Evolutionary conservation across 2,113 vertebrate genomes (phyloP), one percentile per base, ranked within the genome.

Genomic region (Alethe castanea): DNA sequence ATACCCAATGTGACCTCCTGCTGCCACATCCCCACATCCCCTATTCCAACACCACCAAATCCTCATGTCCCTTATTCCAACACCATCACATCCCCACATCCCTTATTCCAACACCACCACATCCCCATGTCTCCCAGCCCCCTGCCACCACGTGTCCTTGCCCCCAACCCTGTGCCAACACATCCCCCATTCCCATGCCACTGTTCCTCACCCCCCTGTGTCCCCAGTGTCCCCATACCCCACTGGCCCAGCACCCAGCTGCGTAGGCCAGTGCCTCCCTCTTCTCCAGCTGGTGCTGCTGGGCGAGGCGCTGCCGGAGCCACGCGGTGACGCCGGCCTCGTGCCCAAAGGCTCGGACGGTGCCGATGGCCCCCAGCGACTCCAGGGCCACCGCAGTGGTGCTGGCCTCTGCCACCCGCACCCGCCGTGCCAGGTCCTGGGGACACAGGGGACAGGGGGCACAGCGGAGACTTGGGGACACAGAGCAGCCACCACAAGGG

Each of bases 391-490:
- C 33, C 0, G 77, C 44, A 0, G 59, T 52, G 44, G 33, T 64
- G 33, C 33, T 14, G 11, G 86, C 76, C 22, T 24, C 11, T 0
- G 52, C 60, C 1, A 0, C 7, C 52, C 2, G 59, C 8, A 35
- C 77, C 67, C 9, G 44, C 44, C 4, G 31, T 1, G 86, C 59
- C 67, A 88, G 36, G 6, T 28, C 67, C 86, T 88, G 60, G 36
- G 42, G 44, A 72, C 42, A 56, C 29, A 20, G 14, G 8, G 35
- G 26, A 53, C 26, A 19, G 5, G 59, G 36, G 23, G 42, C 45
- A 50, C 19, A 14, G 19, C 3, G 31, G 22, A 40, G 31, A 62
- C 19, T 3, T 3, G 16, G 24, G 71, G 16, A 35, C 11, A 19
- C 17, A 4, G 12, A 18, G 50, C 16, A 8, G 13, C 4, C 25